Evolutionary conservation across 2,797 vertebrate genomes (phyloP), one percentile per base, ranked within the genome.

Genomic region (Rallus crepitans): DNA sequence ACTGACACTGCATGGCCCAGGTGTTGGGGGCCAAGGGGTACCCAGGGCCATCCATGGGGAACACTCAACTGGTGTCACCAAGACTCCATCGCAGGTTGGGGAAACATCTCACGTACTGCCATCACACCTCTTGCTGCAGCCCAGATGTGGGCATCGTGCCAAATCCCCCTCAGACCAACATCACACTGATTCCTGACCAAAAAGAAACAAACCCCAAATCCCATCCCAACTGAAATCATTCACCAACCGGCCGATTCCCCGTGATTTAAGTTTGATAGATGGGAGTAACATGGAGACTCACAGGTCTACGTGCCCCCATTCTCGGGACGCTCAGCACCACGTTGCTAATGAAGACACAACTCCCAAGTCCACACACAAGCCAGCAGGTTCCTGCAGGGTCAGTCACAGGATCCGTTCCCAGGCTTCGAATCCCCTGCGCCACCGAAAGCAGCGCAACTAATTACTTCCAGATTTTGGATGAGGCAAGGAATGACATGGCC

Each of bases 331-430:
- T 65, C 65, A 19, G 21, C 25, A 11, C 24, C 42, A 5, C 4
- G 0, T 7, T 45, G 6, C 47, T 48, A 53, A 28, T 1, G 15
- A 47, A n/a, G 52, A 83, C 11, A 20, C 39, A 33, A 42, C 40
- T 35, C 37, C 33, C 63, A 5, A 48, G 15, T 5, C 47, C 39
- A n/a, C 15, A 20, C 0, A 0, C 9, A 16, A 47, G 21, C 14
- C 0, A 31, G 30, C 0, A 6, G 10, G 48, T 2, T 73, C 92
- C 89, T 20, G 3, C 1, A 5, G 57, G 75, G 75, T 4, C 27
- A 0, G 11, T 77, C 87, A 27, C 82, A 73, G 83, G 72, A 87
- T 91, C 96, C 31, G 21, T 85, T 96, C 96, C 93, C 95, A 92
- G 81, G 83, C 90, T 82, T 39, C 3, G 0, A 86, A 59, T 18